Evolutionary conservation across 2,888 invertebrate species (phyloP), one percentile per base, ranked within the genome.

Genomic region (Apocheima hispidaria): DNA sequence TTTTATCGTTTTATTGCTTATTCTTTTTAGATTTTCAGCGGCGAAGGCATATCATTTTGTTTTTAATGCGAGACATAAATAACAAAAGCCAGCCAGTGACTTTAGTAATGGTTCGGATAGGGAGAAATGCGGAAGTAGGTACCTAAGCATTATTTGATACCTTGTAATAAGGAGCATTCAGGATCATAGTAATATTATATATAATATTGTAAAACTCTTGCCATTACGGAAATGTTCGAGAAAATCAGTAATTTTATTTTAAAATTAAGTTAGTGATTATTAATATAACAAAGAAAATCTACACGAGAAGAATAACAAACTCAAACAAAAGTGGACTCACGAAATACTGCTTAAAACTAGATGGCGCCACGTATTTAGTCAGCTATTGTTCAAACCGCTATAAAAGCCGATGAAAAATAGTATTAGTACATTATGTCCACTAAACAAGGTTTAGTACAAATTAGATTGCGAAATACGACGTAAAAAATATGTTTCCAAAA

Each of bases 1-100:
- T 89, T 92, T 92, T 92, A 92, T 92, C 91, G 91, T 92, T 92
- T 92, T 92, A 92, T 92, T 92, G 92, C 92, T 90, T 92, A 92
- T 92, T 92, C 91, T 92, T 92, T 92, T 92, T 92, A 92, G 92
- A 92, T 92, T 92, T 92, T 92, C 91, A 91, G 88, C 88, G 85
- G 89, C 86, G 89, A 86, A 90, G 88, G 91, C 91, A 90, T 91
- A 92, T 92, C 91, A 92, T 92, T 92, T 90, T 89, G 89, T 89
- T 92, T 92, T 92, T 92, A 92, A 92, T 91, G 90, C 80, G 82
- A 81, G 74, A 74, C 87, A 89, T 92, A 92, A 92, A 92, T 92
- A 92, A 91, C 87, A 68, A 82, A 79, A 86, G 82, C 83, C 87
- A 86, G 86, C 84, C 81, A 86, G 80, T 83, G 87, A 86, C 90